Base-by-base conservation (phyloP, 1,140 invertebrate species). In the Musca vetustissima region DNA sequence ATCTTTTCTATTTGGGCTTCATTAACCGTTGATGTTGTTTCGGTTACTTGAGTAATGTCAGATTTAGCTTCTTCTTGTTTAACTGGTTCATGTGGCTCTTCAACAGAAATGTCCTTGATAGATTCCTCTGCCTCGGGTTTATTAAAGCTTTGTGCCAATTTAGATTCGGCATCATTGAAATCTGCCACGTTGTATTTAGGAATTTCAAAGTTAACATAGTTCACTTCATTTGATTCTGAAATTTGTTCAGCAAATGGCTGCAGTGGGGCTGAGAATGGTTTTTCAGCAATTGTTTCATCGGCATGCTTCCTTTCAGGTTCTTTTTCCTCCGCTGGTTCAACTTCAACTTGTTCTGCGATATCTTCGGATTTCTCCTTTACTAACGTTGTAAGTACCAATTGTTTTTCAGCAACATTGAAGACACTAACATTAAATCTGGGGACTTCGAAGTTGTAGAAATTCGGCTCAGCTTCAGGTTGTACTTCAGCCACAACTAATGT, bases 1-100 rank as follows among this genome's bases (percentile, higher is more conserved):
- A 13, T 13, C 36, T 43, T 43, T 6, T 9, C 11, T 7, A 2
- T 11, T 43, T 43, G 36, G 36, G 11, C 4, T 32, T 32, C 36
- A 11, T 9, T 13, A 2, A 13, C 11, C 3, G 28, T 4, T 3
- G 82, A 59, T 84, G 74, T 28, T 19, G 32, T 61, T 21, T 61
- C 57, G 4, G 28, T 11, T 1, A 59, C 28, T 17, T 59, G 24
- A 9, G 21, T n/a, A 14, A 55, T n/a, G n/a, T n/a, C 22, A 11
- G 21, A 15, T 25, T 55, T 24, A 1, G 1, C 25, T 1, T 15
- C 4, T 32, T 59, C 24, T 1, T 43, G 28, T 17, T 32, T 28
- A 28, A 28, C 25, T 7, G 15, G 49, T 2, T 52, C n/a, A 52
- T 4, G 4, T 19, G 14, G 49, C 9, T 52, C 49, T 9, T 22